A percentile compares a stretch with the other conserved stretches of the same genome.
These are phyloP conservation scores for Alcedo atthis DNA, from an alignment of 2,797 vertebrate species.

Conservation along the genomic window DNA sequence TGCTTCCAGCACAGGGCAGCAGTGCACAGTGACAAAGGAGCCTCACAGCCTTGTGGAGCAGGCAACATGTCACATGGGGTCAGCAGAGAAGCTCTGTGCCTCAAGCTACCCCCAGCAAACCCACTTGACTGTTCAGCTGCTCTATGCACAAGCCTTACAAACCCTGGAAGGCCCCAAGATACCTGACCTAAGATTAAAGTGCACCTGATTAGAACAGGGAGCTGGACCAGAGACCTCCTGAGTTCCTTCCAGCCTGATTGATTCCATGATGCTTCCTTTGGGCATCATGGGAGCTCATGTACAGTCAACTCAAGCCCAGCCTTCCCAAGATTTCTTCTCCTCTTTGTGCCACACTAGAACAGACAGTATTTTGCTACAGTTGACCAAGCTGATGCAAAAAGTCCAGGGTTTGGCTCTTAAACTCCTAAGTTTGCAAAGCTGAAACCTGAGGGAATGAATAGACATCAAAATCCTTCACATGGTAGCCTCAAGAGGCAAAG, in stretches of 20 bases:
- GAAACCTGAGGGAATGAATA: background rate
- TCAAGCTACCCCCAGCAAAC: background rate
- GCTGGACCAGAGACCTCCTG: background rate
- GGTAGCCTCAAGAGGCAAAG: background rate
- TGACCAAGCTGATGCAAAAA: background rate
- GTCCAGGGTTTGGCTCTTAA: background rate
- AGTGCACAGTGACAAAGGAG: background rate
- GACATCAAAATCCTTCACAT: background rate
- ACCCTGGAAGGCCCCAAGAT: background rate
- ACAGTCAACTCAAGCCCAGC: background rate
- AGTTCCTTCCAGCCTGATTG: background rate
- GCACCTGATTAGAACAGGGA: background rate
- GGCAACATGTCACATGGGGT: accelerated
- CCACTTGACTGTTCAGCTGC: background rate
- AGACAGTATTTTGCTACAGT: background rate
- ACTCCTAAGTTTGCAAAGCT: background rate
- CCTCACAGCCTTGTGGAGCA: background rate
- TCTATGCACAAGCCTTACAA: background rate
- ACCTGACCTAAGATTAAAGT: background rate
- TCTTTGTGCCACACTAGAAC: background rate
- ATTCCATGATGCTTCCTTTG: background rate
- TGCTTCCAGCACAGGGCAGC: background rate
- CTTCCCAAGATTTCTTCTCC: background rate
- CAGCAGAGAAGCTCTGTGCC: background rate
- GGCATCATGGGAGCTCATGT: background rate